Conservation (phyloP, 1,140 invertebrate species). For the Nasonia giraulti region DNA sequence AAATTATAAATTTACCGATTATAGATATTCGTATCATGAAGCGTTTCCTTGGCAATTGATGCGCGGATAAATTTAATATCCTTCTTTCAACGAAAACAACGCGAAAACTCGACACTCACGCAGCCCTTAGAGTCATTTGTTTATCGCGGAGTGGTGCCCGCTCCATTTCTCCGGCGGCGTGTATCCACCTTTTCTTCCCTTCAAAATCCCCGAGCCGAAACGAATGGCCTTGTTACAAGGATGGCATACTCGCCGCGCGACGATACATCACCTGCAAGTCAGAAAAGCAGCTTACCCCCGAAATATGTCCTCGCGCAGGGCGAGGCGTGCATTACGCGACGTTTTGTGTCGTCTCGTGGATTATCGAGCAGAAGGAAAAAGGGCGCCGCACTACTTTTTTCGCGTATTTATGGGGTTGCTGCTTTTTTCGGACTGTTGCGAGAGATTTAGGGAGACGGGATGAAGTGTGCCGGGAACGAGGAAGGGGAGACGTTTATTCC, state of each 20-base stretch:
- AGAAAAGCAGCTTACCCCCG: not conserved
- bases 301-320: not conserved
- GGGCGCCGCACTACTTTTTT: no score
- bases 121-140: no score
- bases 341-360: not conserved
- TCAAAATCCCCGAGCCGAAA: not conserved
- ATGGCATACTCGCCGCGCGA: not conserved
- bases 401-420: not conserved
- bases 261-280: not conserved
- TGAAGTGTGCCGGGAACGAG: not conserved
- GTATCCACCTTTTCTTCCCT: not conserved
- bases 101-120: no score
- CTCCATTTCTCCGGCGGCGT: no score
- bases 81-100: no score
- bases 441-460: not conserved
- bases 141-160: no score
- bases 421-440: not conserved
- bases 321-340: no score
- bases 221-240: slow-evolving; percentile 11
- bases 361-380: not conserved
- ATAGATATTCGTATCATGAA: not conserved
- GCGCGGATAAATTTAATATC: no score
- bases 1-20: not conserved
- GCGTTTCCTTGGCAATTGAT: no score
- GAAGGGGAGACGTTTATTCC: not conserved